Evolutionary conservation across 2,888 invertebrate genomes (phyloP), one percentile per base, ranked within the genome.

Genomic region (Zygothrica quintamaculata): DNA sequence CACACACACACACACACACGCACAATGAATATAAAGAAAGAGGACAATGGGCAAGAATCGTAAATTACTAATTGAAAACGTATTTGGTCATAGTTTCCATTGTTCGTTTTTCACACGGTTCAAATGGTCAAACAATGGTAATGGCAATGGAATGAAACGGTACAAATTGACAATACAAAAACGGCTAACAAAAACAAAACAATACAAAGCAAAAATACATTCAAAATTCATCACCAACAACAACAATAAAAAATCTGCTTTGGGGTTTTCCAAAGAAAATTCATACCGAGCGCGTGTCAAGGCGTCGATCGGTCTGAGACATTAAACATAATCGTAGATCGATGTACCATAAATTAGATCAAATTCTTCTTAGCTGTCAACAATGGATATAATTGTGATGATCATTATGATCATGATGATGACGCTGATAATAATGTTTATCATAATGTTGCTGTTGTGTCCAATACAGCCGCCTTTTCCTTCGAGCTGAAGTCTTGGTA

Each of bases 11-110:
- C 61, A 47, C 18, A 22, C 18, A 50, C 31, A 33, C 37, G 40
- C 42, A 29, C 31, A 7, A n/a, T n/a, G n/a, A n/a, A n/a, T n/a
- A n/a, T n/a, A n/a, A n/a, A n/a, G n/a, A n/a, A n/a, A 8, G 25
- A 16, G 40, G 25, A 67, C 64, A 76, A 77, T 57, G 52, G 43
- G 5, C 33, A 42, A 60, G 66, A 74, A 75, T 81, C 85, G 76
- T 80, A 84, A 78, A 80, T 78, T 82, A 73, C 57, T 82, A 82
- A 80, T 85, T 85, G 80, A 78, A 85, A 82, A 82, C 60, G 79
- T 61, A 82, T 84, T 79, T 72, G 65, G 42, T 53, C 53, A 73
- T 57, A 51, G 50, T 56, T 31, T 52, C 53, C 65, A 64, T 65
- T 65, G 65, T 65, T 51, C 34, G 15, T 33, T 55, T 52, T 65